phyloP scores from a whole-genome alignment of 2,888 invertebrate species.

The Campoletis raptor region DNA sequence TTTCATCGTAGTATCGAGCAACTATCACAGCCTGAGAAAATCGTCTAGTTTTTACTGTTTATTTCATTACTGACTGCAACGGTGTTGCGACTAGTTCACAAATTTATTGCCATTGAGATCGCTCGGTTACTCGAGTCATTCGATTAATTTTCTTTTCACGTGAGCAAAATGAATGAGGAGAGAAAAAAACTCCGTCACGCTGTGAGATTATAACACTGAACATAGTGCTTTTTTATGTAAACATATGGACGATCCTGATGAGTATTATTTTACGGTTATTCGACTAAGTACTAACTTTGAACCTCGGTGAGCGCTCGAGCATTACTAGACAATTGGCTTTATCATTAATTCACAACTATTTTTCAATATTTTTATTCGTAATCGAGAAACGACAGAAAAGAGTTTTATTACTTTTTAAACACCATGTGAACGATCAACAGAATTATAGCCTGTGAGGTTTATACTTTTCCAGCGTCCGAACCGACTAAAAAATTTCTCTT shows the following conservation, averaged over 20 bases:
- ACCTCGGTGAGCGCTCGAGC: neutral
- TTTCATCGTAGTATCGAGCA: too few relatives aligned
- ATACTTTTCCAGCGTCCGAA: neutral
- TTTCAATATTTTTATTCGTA: neutral
- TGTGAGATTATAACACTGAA: neutral
- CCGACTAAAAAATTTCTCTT: neutral
- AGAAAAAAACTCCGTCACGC: neutral
- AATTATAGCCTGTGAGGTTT: neutral
- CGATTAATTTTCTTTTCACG: constrained; percentile 31
- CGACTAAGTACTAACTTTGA: neutral
- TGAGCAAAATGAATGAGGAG: neutral
- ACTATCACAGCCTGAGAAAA: too few relatives aligned
- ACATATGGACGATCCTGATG: neutral
- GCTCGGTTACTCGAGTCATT: neutral
- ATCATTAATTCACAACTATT: constrained; percentile 14
- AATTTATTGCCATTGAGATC: constrained; percentile 29
- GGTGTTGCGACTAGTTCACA: neutral
- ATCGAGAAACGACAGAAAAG: neutral
- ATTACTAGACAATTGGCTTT: neutral
- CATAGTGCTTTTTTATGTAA: neutral
- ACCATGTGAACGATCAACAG: neutral
- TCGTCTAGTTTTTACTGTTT: constrained; percentile 3
- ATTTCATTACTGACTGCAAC: constrained; percentile 23
- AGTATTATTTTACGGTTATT: constrained; percentile 2
- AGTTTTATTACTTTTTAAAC: neutral